These are phyloP conservation scores for Papilio polyxenes DNA, from an alignment of 1,140 invertebrate species.

Conservation along the genomic window DNA sequence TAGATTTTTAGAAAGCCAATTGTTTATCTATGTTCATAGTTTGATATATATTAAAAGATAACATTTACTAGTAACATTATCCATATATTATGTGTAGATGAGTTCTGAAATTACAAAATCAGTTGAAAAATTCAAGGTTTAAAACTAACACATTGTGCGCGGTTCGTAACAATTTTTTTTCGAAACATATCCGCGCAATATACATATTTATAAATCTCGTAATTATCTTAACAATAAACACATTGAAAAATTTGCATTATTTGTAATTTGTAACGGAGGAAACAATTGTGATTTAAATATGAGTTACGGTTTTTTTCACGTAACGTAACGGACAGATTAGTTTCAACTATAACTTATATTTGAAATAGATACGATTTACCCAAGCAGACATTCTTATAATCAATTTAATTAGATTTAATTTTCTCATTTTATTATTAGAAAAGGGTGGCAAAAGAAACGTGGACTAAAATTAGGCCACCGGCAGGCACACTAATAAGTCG, in stretches of 20 bases:
- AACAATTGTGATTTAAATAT: constrained; percentile 15
- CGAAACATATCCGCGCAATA: constrained; percentile 25
- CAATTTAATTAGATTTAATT: no score
- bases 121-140: constrained; percentile 18
- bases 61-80: background rate
- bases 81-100: background rate
- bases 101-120: constrained; percentile 23
- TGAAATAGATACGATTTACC: background rate
- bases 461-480: no score
- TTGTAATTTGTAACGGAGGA: constrained; percentile 17
- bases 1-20: background rate
- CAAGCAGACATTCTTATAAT: background rate
- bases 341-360: background rate
- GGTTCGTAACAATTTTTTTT: constrained; percentile 22
- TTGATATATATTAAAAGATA: background rate
- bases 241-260: constrained; percentile 30
- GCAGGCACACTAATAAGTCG: no score
- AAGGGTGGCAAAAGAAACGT: no score
- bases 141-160: constrained; percentile 7
- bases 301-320: background rate
- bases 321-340: background rate
- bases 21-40: background rate
- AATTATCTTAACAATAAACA: constrained; percentile 37
- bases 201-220: constrained; percentile 32
- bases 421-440: no score